Evolutionary conservation across 2,113 vertebrate species (phyloP).

Genomic region (Rutilus rutilus): DNA sequence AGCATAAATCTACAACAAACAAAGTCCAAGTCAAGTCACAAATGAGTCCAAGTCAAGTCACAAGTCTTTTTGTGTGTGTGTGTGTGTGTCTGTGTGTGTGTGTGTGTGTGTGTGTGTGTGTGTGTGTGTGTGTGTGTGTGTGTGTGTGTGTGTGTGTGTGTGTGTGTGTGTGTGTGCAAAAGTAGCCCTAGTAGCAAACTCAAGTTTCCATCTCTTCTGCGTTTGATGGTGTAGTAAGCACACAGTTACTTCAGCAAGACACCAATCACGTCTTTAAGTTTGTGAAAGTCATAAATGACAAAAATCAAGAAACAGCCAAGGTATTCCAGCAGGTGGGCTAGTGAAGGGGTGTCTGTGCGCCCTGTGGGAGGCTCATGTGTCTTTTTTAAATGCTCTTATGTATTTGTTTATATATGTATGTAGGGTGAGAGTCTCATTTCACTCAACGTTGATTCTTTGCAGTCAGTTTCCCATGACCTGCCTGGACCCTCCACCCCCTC

Average conservation of each 20-base stretch:
- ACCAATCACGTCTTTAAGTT: not conserved
- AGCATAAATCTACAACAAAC: too few species aligned
- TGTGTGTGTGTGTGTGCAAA: too few species aligned
- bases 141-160: too few species aligned
- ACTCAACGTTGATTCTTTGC: not conserved
- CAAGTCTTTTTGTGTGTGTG: too few species aligned
- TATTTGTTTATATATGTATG: constrained; percentile 35
- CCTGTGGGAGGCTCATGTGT: constrained; percentile 27
- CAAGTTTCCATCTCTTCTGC: not conserved
- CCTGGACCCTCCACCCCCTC: constrained; percentile 33
- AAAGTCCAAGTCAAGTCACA: too few species aligned
- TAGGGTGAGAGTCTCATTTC: not conserved
- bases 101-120: too few species aligned
- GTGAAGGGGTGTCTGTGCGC: not conserved
- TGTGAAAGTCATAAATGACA: not conserved
- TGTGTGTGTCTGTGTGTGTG: too few species aligned
- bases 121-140: too few species aligned
- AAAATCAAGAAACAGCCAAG: not conserved
- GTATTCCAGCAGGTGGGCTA: constrained; percentile 4
- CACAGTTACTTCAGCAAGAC: not conserved
- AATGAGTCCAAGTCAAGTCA: too few species aligned
- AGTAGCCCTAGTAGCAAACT: too few species aligned
- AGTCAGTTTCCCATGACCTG: constrained; percentile 56
- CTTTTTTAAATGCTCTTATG: constrained; percentile 23
- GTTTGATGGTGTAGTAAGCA: not conserved